Evolutionary conservation across 2,113 vertebrate species (phyloP), one percentile per base, ranked within the genome.

Genomic region (Cyanocitta stelleri): DNA sequence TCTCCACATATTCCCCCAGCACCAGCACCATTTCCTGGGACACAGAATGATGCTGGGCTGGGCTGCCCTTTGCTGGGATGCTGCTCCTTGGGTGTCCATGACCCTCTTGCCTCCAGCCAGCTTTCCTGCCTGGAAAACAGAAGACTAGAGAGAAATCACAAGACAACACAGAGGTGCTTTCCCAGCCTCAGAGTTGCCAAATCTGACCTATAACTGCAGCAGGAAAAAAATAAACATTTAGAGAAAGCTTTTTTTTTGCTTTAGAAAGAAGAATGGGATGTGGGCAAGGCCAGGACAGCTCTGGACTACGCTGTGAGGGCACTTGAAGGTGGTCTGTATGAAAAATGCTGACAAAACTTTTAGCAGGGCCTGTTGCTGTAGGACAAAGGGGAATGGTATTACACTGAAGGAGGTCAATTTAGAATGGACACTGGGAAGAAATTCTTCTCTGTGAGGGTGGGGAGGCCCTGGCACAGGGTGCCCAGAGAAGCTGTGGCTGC

Each of bases 61-160:
- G 26, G 30, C 37, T 82, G 74, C 23, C 44, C 33, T 58, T 48
- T 2, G 1, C 54, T 48, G 32, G 44, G 62, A 51, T 75, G 62
- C 54, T 55, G 29, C 59, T 89, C 13, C 21, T n/a, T 10, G 6
- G 3, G 3, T 44, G 15, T n/a, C n/a, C 24, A 7, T 6, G 19
- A 78, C 24, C 6, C 20, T 41, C 22, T n/a, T 46, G 16, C 44
- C 61, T 30, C 30, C 35, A 76, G 64, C 18, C 62, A 46, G 29
- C 9, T 46, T 62, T 52, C 16, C 59, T 73, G 23, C 20, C 59
- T 9, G 41, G 72, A 90, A 90, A 93, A 77, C 63, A 71, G 59
- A 19, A 29, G 46, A 76, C 18, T 80, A 13, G 30, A 77, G 10
- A 32, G 90, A 95, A 95, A 90, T 90, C 85, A 86, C 22, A 23